These are phyloP conservation scores for Pygmarrhopalites habei DNA, from an alignment of 1,140 invertebrate genomes.

Conservation along the genomic window DNA sequence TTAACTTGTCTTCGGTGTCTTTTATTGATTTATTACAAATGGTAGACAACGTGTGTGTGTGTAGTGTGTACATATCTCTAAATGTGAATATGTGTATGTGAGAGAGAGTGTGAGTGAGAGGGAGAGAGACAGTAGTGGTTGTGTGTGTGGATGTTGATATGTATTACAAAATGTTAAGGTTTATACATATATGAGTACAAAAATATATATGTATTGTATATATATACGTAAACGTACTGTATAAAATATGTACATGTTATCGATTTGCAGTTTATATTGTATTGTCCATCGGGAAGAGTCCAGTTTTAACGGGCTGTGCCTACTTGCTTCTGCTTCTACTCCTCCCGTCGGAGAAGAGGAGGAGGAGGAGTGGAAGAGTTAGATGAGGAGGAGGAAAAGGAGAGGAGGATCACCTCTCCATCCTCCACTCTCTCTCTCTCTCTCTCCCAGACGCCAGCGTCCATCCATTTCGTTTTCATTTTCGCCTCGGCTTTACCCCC, in stretches of 20 bases:
- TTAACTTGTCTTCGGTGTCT: conserved; percentile 18
- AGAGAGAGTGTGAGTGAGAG: too few relatives aligned
- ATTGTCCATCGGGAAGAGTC: conserved; percentile 9
- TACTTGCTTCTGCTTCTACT: too few relatives aligned
- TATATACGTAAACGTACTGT: background rate
- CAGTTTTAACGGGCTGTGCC: background rate
- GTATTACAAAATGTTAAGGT: background rate
- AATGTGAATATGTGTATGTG: background rate
- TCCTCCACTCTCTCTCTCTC: too few relatives aligned
- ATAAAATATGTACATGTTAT: too few relatives aligned
- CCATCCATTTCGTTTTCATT: too few relatives aligned
- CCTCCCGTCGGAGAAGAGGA: background rate
- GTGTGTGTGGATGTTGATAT: background rate
- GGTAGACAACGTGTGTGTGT: too few relatives aligned
- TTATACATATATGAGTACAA: background rate
- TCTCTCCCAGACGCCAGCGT: too few relatives aligned
- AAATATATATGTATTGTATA: background rate
- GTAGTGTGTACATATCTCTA: too few relatives aligned
- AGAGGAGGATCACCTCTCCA: too few relatives aligned
- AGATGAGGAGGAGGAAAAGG: background rate
- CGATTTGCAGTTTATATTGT: background rate
- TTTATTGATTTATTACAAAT: conserved; percentile 14
- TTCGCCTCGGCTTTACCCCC: too few relatives aligned
- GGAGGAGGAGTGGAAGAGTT: background rate
- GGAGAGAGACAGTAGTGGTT: too few relatives aligned